Conservation (phyloP, 2,113 vertebrate genomes). For the Ornithorhynchus anatinus region DNA sequence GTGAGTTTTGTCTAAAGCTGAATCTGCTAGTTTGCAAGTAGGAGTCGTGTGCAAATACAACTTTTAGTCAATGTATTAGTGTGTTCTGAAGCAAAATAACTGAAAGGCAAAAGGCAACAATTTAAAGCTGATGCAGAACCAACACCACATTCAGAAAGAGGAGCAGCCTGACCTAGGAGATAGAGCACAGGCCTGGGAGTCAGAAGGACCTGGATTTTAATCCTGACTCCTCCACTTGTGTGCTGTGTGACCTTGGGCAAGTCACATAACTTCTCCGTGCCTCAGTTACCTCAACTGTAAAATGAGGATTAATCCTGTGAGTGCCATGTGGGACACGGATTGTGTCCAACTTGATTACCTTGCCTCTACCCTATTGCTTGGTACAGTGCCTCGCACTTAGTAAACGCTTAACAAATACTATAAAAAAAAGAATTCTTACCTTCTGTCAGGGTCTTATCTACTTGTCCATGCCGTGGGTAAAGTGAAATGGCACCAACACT, state of each 20-base stretch:
- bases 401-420: background rate
- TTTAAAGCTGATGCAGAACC: slow-evolving; percentile 52
- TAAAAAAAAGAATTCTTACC: slow-evolving; percentile 42
- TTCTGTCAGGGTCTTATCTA: slow-evolving; percentile 38
- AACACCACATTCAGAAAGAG: slow-evolving; percentile 38
- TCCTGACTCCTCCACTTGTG: too few relatives aligned
- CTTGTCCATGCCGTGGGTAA: slow-evolving; percentile 41
- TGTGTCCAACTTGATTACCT: too few relatives aligned
- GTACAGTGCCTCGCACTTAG: background rate
- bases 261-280: too few relatives aligned
- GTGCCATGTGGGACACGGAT: too few relatives aligned
- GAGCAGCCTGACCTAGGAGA: too few relatives aligned
- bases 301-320: too few relatives aligned
- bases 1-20: slow-evolving; percentile 40
- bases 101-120: slow-evolving; percentile 49
- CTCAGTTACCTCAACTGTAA: too few relatives aligned
- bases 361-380: too few relatives aligned
- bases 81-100: slow-evolving; percentile 60
- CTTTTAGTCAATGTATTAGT: slow-evolving; percentile 58
- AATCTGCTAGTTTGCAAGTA: slow-evolving; percentile 69
- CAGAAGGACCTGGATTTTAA: too few relatives aligned
- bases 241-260: too few relatives aligned
- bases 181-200: too few relatives aligned
- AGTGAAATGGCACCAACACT: slow-evolving; percentile 30
- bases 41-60: slow-evolving; percentile 48